A percentile compares a stretch with the other conserved stretches of the same genome.
Conservation (phyloP, 2,797 vertebrate species). For the Rhinogobio ventralis region DNA sequence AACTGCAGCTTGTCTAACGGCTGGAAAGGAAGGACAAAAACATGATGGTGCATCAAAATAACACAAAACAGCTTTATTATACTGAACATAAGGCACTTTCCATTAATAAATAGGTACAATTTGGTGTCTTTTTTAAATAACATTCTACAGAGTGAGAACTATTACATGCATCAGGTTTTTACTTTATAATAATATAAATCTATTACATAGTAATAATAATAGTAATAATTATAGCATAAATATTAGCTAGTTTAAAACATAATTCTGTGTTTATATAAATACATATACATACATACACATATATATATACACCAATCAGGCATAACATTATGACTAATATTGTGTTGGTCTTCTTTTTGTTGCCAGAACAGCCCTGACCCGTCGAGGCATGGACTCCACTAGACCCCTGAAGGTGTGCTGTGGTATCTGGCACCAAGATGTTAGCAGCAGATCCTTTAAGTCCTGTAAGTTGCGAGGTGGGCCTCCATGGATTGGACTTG, state of each 20-base stretch:
- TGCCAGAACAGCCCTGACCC: too few species aligned
- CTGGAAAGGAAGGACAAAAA: constrained; percentile 70
- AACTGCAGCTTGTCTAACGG: constrained; percentile 87
- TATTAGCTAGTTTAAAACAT: not conserved
- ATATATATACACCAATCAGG: too few species aligned
- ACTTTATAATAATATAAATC: not conserved
- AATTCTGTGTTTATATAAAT: not conserved
- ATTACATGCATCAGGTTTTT: not conserved
- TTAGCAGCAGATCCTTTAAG: too few species aligned
- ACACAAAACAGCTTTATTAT: not conserved
- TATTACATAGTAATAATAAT: not conserved
- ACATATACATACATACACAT: too few species aligned
- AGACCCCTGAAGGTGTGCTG: too few species aligned
- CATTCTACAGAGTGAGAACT: not conserved
- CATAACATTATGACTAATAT: too few species aligned
- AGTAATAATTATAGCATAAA: not conserved
- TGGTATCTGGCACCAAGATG: too few species aligned
- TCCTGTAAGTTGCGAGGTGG: too few species aligned
- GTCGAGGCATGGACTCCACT: too few species aligned
- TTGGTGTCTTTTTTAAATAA: not conserved
- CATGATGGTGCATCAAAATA: constrained; percentile 4
- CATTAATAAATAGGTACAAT: not conserved
- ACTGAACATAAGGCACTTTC: not conserved
- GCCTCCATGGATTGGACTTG: too few species aligned
- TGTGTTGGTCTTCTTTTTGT: too few species aligned